These are phyloP conservation scores for Pelagia noctiluca DNA, from an alignment of 30 jellyfish, hydroid and myxozoan species.

Conservation along the genomic window DNA sequence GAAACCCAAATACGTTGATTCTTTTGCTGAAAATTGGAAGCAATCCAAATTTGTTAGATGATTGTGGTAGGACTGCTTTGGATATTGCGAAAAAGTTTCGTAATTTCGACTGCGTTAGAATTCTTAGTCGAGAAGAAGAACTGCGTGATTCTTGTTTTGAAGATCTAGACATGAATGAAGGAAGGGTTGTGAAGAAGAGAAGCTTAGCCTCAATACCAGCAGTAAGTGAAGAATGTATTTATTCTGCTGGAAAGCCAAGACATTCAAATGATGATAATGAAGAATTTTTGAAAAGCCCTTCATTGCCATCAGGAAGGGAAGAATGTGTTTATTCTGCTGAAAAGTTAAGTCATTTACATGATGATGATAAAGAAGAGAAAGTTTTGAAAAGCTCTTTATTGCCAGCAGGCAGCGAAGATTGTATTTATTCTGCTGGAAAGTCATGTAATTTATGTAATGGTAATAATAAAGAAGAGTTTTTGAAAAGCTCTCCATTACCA, in stretches of 20 bases:
- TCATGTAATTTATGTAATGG: too few species aligned
- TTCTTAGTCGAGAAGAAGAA: neutral
- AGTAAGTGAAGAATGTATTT: neutral
- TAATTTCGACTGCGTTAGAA: neutral
- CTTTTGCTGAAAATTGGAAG: slow-evolving; percentile 37
- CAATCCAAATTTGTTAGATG: slow-evolving; percentile 3
- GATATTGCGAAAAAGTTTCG: slow-evolving; percentile 28
- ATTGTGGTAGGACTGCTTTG: slow-evolving; percentile 30
- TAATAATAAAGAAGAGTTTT: too few species aligned
- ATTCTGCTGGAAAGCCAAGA: too few species aligned
- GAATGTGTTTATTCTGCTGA: neutral
- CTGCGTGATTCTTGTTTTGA: neutral
- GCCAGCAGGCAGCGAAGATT: neutral
- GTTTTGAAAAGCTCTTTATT: neutral
- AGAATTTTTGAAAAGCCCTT: too few species aligned
- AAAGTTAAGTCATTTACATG: neutral
- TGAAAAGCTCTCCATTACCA: too few species aligned
- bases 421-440: neutral
- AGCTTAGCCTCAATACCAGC: neutral
- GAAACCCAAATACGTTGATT: neutral
- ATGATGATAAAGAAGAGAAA: neutral
- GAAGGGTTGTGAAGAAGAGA: neutral
- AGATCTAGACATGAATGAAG: neutral
- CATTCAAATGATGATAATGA: too few species aligned
- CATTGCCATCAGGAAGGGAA: too few species aligned